Conservation (phyloP, 2,797 vertebrate species). For the Sebastes vulpes region DNA sequence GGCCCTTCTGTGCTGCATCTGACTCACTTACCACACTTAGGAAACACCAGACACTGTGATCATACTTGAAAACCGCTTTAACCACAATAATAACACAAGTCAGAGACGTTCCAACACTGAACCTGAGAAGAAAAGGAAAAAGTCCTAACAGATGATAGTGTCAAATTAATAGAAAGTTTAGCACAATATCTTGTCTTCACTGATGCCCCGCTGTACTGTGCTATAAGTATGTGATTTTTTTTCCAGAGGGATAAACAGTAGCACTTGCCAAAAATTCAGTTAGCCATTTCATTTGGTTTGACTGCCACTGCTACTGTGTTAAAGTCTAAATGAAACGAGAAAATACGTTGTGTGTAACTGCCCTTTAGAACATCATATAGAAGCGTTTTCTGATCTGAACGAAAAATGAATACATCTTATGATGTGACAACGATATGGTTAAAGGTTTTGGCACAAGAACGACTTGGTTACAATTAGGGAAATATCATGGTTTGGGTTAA, state of each 20-base stretch:
- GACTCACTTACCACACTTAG: slow-evolving; percentile 56
- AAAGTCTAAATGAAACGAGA: neutral
- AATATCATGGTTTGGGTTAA: neutral
- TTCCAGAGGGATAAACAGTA: neutral
- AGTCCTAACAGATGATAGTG: neutral
- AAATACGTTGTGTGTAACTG: neutral
- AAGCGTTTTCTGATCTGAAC: neutral
- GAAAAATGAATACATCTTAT: neutral
- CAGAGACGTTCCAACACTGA: slow-evolving; percentile 16
- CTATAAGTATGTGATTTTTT: neutral
- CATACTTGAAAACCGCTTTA: slow-evolving; percentile 61
- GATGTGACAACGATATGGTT: neutral
- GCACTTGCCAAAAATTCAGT: neutral
- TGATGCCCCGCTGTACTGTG: neutral
- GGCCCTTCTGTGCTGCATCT: slow-evolving; percentile 39
- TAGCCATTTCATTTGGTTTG: neutral
- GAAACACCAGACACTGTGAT: slow-evolving; percentile 63
- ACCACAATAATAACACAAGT: slow-evolving; percentile 69
- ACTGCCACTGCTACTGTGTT: neutral
- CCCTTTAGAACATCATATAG: neutral
- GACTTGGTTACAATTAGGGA: neutral
- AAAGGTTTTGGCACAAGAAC: neutral
- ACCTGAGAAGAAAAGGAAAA: slow-evolving; percentile 2
- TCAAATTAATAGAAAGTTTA: neutral
- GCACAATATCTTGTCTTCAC: neutral